A percentile compares a stretch with the other conserved stretches of the same genome.
Conservation (phyloP, 2,888 invertebrate species). For the Microctonus brassicae region DNA sequence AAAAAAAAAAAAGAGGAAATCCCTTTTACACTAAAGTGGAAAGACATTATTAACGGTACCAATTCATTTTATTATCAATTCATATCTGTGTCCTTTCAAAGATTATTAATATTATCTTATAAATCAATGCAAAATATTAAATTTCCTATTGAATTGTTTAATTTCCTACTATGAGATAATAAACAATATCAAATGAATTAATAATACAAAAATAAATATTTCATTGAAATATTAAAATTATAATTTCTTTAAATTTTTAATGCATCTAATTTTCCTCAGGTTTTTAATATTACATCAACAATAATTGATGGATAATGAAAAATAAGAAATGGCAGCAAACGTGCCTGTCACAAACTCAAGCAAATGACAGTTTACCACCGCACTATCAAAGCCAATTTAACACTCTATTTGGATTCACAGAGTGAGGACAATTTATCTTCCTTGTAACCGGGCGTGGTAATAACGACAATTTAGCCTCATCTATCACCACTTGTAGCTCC, state of each 20-base stretch:
- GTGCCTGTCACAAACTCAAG: not conserved
- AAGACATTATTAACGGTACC: not conserved
- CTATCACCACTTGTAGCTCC: conserved; percentile 68
- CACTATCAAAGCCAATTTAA: not conserved
- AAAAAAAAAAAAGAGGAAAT: not conserved
- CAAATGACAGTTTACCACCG: not conserved
- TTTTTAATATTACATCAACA: too few species aligned
- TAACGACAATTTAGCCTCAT: conserved; percentile 65
- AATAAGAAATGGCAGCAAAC: not conserved
- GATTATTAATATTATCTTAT: too few species aligned
- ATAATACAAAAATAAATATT: too few species aligned
- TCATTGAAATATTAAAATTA: too few species aligned
- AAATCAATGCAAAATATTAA: too few species aligned
- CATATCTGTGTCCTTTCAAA: not conserved
- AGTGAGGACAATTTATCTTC: conserved; percentile 46
- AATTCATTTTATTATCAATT: not conserved
- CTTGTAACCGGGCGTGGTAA: conserved; percentile 53
- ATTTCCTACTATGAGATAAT: too few species aligned
- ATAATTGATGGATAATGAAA: not conserved
- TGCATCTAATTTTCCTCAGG: too few species aligned
- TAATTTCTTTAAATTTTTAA: too few species aligned
- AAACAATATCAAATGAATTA: too few species aligned
- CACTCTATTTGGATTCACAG: conserved; percentile 24
- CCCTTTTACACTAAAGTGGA: not conserved
- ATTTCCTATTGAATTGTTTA: too few species aligned